A percentile compares a stretch with the other conserved stretches of the same genome.
Evolutionary conservation across 2,888 invertebrate genomes (phyloP).

Genomic region (Apeira syringaria): DNA sequence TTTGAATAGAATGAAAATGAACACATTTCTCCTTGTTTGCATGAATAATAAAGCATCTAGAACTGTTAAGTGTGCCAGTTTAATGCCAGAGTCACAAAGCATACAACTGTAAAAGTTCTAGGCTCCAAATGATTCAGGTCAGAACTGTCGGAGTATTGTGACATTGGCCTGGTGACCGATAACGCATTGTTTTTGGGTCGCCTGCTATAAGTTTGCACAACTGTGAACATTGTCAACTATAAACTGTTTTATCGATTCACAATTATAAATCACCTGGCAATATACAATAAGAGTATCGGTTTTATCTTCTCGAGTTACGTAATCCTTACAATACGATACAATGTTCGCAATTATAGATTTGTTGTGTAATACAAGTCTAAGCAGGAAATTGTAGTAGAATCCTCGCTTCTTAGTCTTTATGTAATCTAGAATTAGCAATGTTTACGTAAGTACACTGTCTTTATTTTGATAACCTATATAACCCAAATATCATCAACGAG

Average conservation of each 20-base stretch:
- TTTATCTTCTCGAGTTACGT: conserved; percentile 22
- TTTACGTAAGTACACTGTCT: conserved; percentile 2
- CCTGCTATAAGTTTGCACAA: conserved; percentile 52
- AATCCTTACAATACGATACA: conserved; percentile 21
- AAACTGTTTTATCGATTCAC: conserved; percentile 9
- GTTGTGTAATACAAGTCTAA: conserved; percentile 18
- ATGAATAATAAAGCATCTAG: conserved; percentile 17
- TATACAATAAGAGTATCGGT: conserved; percentile 4
- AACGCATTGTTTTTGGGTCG: conserved; percentile 31
- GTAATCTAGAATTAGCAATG: conserved; percentile 16
- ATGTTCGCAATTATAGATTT: conserved; percentile 11
- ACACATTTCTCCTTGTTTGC: conserved; percentile 13
- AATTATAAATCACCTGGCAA: neutral
- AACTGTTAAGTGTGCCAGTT: conserved; percentile 15
- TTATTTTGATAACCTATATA: conserved; percentile 10
- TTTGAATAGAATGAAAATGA: conserved; percentile 6
- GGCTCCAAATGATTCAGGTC: conserved; percentile 20
- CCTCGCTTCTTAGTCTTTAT: conserved; percentile 15
- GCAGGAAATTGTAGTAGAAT: conserved; percentile 28
- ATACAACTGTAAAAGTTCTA: conserved; percentile 19
- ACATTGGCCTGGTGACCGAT: conserved; percentile 71
- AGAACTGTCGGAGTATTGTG: conserved; percentile 42
- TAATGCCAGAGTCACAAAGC: conserved; percentile 5
- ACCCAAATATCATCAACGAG: conserved; percentile 5
- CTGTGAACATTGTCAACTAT: conserved; percentile 32